Conservation (phyloP, 2,888 invertebrate species). For the Dolomedes plantarius region DNA sequence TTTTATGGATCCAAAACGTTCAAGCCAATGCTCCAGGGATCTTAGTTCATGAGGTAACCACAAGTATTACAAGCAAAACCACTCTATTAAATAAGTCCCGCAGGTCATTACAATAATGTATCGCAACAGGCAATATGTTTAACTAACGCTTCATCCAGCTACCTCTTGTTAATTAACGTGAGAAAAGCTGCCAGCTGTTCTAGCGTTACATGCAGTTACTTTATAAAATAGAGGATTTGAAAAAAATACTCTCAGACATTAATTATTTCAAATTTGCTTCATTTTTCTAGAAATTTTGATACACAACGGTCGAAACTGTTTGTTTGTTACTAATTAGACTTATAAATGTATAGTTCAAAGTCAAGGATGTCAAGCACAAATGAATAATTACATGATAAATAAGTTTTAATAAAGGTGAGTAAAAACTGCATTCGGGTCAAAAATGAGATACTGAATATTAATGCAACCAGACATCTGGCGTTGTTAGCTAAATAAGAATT, state of each 20-base stretch:
- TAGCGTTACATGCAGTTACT: neutral
- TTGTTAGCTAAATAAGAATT: too few relatives aligned
- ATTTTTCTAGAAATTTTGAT: neutral
- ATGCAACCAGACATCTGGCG: too few relatives aligned
- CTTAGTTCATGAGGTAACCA: conserved; percentile 39
- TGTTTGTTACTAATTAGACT: neutral
- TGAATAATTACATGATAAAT: too few relatives aligned
- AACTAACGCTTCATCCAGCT: conserved; percentile 3
- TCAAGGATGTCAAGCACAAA: neutral
- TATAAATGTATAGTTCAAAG: neutral
- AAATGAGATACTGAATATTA: too few relatives aligned
- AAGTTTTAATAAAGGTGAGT: too few relatives aligned
- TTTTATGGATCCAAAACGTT: conserved; percentile 47
- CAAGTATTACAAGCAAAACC: conserved; percentile 62
- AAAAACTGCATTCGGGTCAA: too few relatives aligned
- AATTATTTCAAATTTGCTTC: neutral
- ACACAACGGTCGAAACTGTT: neutral
- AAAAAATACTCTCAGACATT: neutral
- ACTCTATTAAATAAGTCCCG: conserved; percentile 69
- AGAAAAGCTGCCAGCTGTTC: conserved; percentile 33
- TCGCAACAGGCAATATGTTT: conserved; percentile 58
- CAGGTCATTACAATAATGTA: conserved; percentile 64
- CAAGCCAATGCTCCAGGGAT: conserved; percentile 30
- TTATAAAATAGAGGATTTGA: neutral
- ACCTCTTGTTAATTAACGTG: conserved; percentile 55